Conservation (phyloP, 2,797 vertebrate species). For the Cyclopterus lumpus region DNA sequence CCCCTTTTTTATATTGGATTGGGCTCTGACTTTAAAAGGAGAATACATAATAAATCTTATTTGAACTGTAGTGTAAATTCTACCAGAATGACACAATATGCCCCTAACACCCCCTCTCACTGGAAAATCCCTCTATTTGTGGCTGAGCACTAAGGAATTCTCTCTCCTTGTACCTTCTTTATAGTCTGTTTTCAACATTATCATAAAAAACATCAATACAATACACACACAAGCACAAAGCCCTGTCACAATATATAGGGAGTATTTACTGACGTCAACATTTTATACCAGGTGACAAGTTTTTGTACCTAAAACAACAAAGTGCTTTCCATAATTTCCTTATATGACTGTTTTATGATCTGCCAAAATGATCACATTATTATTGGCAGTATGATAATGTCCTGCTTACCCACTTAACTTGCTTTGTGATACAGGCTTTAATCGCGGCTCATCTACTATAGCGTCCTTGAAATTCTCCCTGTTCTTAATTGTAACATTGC, state of each 20-base stretch:
- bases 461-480: background rate
- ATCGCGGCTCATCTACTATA: too few relatives aligned
- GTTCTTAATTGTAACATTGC: background rate
- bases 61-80: constrained; percentile 66
- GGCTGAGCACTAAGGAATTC: constrained; percentile 17
- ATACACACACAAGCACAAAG: background rate
- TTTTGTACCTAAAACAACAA: background rate
- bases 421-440: background rate
- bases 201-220: background rate
- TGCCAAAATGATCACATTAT: constrained; percentile 2
- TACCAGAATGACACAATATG: constrained; percentile 35
- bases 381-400: too few relatives aligned
- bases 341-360: constrained; percentile 23
- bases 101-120: background rate
- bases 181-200: background rate
- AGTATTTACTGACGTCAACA: background rate
- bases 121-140: constrained; percentile 20
- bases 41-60: constrained; percentile 70
- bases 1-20: constrained; percentile 45
- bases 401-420: too few relatives aligned
- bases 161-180: constrained; percentile 5
- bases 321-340: background rate
- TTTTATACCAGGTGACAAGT: background rate
- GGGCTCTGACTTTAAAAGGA: constrained; percentile 56
- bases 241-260: background rate